These are phyloP conservation scores for Fukomys damarensis DNA, from an alignment of 2,113 vertebrate genomes.

Conservation along the genomic window DNA sequence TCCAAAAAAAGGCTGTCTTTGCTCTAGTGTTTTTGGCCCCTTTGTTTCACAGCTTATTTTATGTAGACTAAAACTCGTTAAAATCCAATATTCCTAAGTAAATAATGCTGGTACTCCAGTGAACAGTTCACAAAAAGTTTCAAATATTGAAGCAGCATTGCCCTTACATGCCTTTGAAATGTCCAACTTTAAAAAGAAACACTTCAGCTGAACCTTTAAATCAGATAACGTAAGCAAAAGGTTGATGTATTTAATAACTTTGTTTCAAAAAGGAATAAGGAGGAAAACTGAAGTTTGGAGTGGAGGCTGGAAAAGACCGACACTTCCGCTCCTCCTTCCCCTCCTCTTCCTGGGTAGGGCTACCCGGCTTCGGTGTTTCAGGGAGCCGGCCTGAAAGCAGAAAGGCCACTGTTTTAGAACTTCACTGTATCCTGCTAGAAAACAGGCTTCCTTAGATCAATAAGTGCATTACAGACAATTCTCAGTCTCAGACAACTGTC, in stretches of 20 bases:
- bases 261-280: neutral
- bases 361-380: neutral
- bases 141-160: neutral
- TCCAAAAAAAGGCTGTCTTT: neutral
- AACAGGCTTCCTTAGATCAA: neutral
- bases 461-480: neutral
- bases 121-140: neutral
- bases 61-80: neutral
- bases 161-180: constrained; percentile 34
- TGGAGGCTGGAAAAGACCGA: neutral
- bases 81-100: neutral
- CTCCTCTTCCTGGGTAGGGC: neutral
- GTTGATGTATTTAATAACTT: constrained; percentile 41
- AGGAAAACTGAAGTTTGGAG: neutral
- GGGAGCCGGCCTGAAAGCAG: constrained; percentile 51
- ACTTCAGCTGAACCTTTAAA: constrained; percentile 21
- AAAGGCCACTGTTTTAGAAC: neutral
- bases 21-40: neutral
- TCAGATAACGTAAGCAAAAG: neutral
- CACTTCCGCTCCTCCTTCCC: rapidly evolving
- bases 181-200: neutral
- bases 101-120: neutral
- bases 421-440: neutral
- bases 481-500: neutral
- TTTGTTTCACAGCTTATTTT: neutral